Conservation (phyloP, 2,888 invertebrate species). For the Drosophila phalerata region DNA sequence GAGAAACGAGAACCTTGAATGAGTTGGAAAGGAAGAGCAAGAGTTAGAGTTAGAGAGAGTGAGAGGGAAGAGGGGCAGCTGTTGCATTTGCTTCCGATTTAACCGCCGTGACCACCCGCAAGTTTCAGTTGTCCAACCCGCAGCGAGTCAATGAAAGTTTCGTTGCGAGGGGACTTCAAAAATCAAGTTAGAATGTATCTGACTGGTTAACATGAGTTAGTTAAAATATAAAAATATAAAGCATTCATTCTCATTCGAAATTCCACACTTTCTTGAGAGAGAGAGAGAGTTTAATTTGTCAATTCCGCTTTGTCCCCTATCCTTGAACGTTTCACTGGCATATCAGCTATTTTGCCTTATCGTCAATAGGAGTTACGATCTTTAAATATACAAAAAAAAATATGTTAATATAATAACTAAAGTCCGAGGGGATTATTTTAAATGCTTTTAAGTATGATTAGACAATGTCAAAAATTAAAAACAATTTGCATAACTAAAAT, state of each 20-base stretch:
- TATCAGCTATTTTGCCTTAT: background rate
- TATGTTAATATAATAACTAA: too few relatives aligned
- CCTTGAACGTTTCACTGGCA: background rate
- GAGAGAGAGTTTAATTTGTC: background rate
- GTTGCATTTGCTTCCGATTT: slow-evolving; percentile 53
- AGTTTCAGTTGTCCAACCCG: slow-evolving; percentile 61
- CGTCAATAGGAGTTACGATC: too few relatives aligned
- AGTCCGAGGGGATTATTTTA: too few relatives aligned
- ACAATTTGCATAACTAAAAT: too few relatives aligned
- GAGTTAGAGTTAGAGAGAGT: background rate
- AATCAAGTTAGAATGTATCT: slow-evolving; percentile 13
- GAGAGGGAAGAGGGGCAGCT: slow-evolving; percentile 7
- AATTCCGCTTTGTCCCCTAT: background rate
- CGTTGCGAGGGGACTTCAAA: slow-evolving; percentile 21
- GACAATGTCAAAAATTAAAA: too few relatives aligned
- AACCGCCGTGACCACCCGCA: slow-evolving; percentile 73
- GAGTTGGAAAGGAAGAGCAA: background rate
- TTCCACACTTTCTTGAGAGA: too few relatives aligned
- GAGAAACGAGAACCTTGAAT: background rate
- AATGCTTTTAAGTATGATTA: too few relatives aligned
- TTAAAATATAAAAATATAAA: background rate
- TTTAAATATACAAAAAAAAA: too few relatives aligned
- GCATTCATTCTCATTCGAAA: too few relatives aligned
- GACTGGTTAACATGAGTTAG: background rate
- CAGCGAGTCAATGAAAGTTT: slow-evolving; percentile 63